Evolutionary conservation across 2,113 vertebrate genomes (phyloP), one percentile per base, ranked within the genome.

Genomic region (Girardinichthys multiradiatus): DNA sequence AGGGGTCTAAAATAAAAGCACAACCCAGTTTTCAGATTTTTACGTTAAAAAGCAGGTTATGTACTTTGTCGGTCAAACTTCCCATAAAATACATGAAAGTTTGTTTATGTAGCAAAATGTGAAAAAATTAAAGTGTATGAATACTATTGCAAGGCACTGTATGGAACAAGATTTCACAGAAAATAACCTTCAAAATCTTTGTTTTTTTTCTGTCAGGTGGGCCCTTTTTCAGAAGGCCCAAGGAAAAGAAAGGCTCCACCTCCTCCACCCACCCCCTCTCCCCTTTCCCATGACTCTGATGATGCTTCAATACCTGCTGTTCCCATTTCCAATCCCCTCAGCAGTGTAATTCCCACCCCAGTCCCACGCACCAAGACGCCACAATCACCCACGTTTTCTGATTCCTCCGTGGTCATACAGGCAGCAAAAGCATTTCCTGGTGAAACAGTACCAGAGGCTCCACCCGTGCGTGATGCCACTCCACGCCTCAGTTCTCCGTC

Each of bases 211-310:
- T 74, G 4, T n/a, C 72, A 99, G 97, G 66, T 93, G 82, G 91
- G 88, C 7, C 89, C 92, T 67, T 89, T 90, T 83, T 95, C 94
- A 57, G 90, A 93, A 76, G 88, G 93, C 73, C 95, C 95, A 70
- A 97, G 96, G 90, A 99, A 98, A 91, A 93, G 97, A 21, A 96
- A 95, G 81, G 97, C 98, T 1, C 98, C 97, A 12, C 64, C 92
- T 21, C 94, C 96, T 0, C 95, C 94, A 76, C 82, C 92, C 29
- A 88, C 81, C 24, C 81, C 89, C 0, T 12, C 71, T 28, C 88
- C 89, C 45, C 72, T 71, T 31, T 68, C 81, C 24, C 77, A 85
- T 26, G 77, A 64, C 21, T 75, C 74, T n/a, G 80, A 87, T 14
- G 60, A 82, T 64, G 66, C 77, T 62, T 83, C 87, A 42, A 4